Base-by-base conservation (phyloP, 2,113 vertebrate species). In the Nematolebias whitei region DNA sequence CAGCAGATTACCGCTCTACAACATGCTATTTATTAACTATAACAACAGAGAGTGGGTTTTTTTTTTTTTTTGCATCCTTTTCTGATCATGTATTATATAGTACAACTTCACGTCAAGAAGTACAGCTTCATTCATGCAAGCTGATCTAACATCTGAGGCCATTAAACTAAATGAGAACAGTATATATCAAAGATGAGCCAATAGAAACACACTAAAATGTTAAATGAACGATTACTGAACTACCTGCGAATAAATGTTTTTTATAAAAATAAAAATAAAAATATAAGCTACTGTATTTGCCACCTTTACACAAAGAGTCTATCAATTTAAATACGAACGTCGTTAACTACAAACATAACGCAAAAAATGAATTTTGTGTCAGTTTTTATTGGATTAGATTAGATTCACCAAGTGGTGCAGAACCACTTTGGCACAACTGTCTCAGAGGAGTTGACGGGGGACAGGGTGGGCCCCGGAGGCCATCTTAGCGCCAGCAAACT, bases 151-250 rank as follows among this genome's bases (percentile, higher is more conserved):
- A 83, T 78, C 54, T 75, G 68, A 74, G 65, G 55, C 62, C 3
- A 19, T 71, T 63, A 68, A 69, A 38, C 55, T 64, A 10, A 35
- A 35, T 62, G 50, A 69, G 76, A 40, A 76, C 63, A 59, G 56
- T 82, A 63, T 56, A 53, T 71, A 43, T 63, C 40, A 69, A 47
- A 19, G 56, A 45, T 53, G 35, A 47, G 23, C 49, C 41, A 63
- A 63, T 45, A 78, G 35, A 26, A 43, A 65, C 12, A 71, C 55
- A 40, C n/a, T 45, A 3, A 55, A 63, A 15, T 4, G 22, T 68
- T 45, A 78, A 74, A 78, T 22, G 2, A 10, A 41, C 62, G 60
- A 64, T 66, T 73, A 76, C 53, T 69, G 62, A 73, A 50, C 54
- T 55, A 60, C 68, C 59, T 60, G 44, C 72, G 65, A 62, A 13